Evolutionary conservation across 35 echinoderm and acorn worm species (phyloP).

Genomic region (Lytechinus pictus): DNA sequence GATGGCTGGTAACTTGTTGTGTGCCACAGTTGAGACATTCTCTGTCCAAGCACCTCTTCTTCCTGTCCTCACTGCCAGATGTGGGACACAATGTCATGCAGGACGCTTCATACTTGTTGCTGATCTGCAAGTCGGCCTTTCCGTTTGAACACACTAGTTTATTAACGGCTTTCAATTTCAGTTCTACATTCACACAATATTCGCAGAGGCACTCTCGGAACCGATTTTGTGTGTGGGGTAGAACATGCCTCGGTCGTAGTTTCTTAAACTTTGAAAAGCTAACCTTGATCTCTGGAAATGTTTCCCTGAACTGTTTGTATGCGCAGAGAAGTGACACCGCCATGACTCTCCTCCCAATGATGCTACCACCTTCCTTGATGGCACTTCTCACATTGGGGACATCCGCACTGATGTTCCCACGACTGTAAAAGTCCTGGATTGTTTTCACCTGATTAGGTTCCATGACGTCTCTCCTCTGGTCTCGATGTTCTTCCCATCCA

Average conservation of each 20-base stretch:
- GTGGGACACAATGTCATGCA: not conserved
- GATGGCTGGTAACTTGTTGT: not conserved
- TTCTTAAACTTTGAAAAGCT: not conserved
- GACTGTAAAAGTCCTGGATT: not conserved
- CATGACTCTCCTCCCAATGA: too few relatives aligned
- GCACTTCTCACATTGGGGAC: too few relatives aligned
- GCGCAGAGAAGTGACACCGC: too few relatives aligned
- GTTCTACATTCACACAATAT: conserved; percentile 47
- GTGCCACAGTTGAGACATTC: conserved; percentile 20
- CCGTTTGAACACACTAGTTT: not conserved
- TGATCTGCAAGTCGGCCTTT: not conserved
- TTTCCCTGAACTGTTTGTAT: too few relatives aligned
- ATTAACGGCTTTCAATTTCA: conserved; percentile 1
- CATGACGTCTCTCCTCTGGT: not conserved
- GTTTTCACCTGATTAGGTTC: not conserved
- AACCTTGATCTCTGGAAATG: too few relatives aligned
- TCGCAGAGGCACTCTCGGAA: conserved; percentile 34
- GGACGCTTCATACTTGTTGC: conserved; percentile 18
- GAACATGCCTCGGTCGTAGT: conserved; percentile 21
- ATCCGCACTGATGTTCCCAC: too few relatives aligned
- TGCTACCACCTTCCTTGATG: too few relatives aligned
- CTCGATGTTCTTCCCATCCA: not conserved
- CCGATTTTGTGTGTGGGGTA: not conserved
- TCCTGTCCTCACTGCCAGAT: not conserved
- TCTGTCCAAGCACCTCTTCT: conserved; percentile 36